phyloP scores from a whole-genome alignment of 2,113 vertebrate species.

The Heteronetta atricapilla region DNA sequence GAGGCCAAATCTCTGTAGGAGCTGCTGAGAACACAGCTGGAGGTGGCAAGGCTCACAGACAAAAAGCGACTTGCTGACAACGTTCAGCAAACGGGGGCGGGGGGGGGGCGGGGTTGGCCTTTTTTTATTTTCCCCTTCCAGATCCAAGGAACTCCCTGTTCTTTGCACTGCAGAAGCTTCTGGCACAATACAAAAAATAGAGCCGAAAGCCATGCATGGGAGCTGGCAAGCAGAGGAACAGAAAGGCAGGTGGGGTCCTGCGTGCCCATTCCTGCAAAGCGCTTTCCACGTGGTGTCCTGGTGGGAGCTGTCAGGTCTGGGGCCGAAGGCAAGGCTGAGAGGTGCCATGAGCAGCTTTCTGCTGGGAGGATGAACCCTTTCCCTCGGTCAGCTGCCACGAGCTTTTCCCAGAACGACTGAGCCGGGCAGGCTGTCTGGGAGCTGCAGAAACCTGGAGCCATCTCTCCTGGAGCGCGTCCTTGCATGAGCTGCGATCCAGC shows the following conservation, averaged over 20 bases:
- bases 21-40: slow-evolving; percentile 10
- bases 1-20: neutral
- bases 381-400: neutral
- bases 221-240: neutral
- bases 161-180: neutral
- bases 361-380: neutral
- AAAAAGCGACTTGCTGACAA: neutral
- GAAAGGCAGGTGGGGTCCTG: neutral
- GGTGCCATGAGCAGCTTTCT: neutral
- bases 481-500: neutral
- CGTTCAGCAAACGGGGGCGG: neutral
- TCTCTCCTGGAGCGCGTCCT: neutral
- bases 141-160: neutral
- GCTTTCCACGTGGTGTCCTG: neutral
- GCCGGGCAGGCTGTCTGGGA: neutral
- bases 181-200: neutral
- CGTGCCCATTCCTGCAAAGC: neutral
- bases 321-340: neutral
- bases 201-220: neutral
- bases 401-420: neutral
- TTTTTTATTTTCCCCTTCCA: neutral
- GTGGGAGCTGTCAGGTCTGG: neutral
- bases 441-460: neutral
- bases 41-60: neutral
- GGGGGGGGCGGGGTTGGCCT: neutral